Evolutionary conservation across 2,797 vertebrate genomes (phyloP).

Genomic region (Protosalanx chinensis): DNA sequence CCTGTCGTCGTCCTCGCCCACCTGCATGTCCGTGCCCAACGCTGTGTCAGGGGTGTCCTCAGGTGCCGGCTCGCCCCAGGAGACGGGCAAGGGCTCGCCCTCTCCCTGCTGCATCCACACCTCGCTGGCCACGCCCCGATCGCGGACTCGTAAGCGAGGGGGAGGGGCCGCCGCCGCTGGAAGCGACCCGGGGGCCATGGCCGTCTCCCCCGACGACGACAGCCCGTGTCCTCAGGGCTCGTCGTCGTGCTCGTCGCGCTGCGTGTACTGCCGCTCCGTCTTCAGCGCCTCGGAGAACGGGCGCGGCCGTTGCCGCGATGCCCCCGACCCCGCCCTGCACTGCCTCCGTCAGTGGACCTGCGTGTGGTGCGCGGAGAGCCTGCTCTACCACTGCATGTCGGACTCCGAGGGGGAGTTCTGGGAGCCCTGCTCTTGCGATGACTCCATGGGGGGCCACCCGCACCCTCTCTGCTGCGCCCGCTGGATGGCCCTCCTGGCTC

Average conservation of each 20-base stretch:
- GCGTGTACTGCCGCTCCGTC: constrained; percentile 90
- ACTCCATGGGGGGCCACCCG: constrained; percentile 73
- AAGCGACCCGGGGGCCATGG: constrained; percentile 55
- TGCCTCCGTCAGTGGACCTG: constrained; percentile 90
- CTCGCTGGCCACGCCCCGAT: constrained; percentile 73
- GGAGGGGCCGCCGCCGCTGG: constrained; percentile 57
- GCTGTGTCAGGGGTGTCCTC: constrained; percentile 70
- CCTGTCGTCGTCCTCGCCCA: constrained; percentile 71
- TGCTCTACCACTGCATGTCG: constrained; percentile 95
- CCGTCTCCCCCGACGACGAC: constrained; percentile 76
- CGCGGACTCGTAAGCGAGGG: constrained; percentile 78
- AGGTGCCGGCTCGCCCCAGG: constrained; percentile 72
- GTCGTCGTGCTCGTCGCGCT: constrained; percentile 78
- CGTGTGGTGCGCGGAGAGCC: constrained; percentile 92
- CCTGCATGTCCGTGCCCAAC: constrained; percentile 69
- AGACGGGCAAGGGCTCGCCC: constrained; percentile 74
- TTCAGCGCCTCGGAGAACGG: constrained; percentile 86
- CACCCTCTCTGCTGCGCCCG: constrained; percentile 87
- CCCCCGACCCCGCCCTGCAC: constrained; percentile 85
- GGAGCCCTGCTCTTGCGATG: constrained; percentile 91
- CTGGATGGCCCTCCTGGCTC: constrained; percentile 86
- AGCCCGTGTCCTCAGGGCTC: constrained; percentile 77
- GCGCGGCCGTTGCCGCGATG: constrained; percentile 87
- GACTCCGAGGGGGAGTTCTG: constrained; percentile 95
- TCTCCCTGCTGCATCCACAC: constrained; percentile 81